Evolutionary conservation across 2,113 vertebrate species (phyloP), one percentile per base, ranked within the genome.

Genomic region (Panthera tigris): DNA sequence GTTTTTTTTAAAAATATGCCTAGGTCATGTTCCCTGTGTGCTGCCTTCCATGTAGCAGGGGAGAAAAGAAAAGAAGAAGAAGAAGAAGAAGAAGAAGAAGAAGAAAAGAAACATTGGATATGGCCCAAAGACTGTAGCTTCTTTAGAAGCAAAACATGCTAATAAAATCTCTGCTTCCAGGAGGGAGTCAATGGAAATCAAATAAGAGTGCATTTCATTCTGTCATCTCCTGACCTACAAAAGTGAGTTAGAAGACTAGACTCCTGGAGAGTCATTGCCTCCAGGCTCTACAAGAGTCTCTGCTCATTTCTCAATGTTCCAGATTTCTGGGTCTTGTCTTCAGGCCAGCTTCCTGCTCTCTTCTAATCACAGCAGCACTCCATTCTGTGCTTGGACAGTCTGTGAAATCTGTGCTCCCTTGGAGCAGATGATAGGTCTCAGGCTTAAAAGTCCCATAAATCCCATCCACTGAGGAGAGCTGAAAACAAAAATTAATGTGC

Each of bases 181-280:
- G 0, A 27, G 11, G 5, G 39, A 79, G 36, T 90, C 81, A 61
- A 9, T 65, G 41, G 80, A 94, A 94, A 95, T 96, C 45, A 97
- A 90, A 29, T 55, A 88, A 73, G 83, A 71, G 45, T 63, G 9
- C 61, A 91, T 97, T 97, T 94, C 57, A 94, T 92, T 74, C 86
- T 98, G 94, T 98, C 97, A 94, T 97, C 95, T 97, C 69, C 90
- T 96, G 68, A 63, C 84, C 85, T 92, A 78, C 93, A 93, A 97
- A 95, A 97, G n/a, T 80, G 52, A 92, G 41, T 91, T n/a, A 48
- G 79, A 92, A 96, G 83, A 84, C 69, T 19, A 66, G 31, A 71
- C 63, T 95, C 87, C 80, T 84, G 23, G 55, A 95, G 41, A 95
- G 94, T 39, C 13, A 4, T 39, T 82, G 81, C 39, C 78, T 94